These are phyloP conservation scores for Elanoides forficatus DNA, from an alignment of 2,113 vertebrate species.

Conservation along the genomic window DNA sequence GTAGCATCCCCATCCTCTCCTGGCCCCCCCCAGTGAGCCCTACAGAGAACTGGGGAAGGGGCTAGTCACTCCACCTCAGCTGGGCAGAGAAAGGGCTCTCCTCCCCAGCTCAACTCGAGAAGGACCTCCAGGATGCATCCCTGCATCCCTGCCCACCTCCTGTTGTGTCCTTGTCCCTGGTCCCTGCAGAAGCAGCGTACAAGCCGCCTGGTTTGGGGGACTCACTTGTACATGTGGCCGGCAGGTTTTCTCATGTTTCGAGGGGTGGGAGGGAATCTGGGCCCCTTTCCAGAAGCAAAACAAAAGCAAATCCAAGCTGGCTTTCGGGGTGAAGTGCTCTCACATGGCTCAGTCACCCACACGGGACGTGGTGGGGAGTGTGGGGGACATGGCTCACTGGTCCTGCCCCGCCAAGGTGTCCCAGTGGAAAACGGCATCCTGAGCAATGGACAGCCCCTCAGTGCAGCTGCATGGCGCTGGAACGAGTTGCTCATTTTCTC, in stretches of 20 bases:
- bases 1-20: not conserved
- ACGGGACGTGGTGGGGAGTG: accelerated
- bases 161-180: accelerated
- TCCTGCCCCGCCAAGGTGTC: not conserved
- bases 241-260: constrained; percentile 21
- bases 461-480: constrained; percentile 13
- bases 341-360: not conserved
- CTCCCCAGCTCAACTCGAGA: not conserved
- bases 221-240: not conserved
- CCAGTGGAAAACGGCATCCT: not conserved
- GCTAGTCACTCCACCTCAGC: accelerated
- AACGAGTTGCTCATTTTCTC: constrained; percentile 33
- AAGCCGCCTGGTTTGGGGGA: not conserved
- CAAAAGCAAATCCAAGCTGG: constrained; percentile 40
- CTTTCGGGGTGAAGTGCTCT: not conserved
- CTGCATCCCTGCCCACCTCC: not conserved
- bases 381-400: not conserved
- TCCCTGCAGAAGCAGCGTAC: accelerated
- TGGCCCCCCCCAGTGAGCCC: not conserved
- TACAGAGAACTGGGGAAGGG: not conserved
- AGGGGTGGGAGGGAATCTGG: constrained; percentile 48
- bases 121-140: accelerated
- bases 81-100: not conserved
- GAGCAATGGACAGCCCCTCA: not conserved
- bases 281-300: constrained; percentile 49